Evolutionary conservation across 1,140 invertebrate genomes (phyloP), one percentile per base, ranked within the genome.

Genomic region (Caenorhabditis inopinata): DNA sequence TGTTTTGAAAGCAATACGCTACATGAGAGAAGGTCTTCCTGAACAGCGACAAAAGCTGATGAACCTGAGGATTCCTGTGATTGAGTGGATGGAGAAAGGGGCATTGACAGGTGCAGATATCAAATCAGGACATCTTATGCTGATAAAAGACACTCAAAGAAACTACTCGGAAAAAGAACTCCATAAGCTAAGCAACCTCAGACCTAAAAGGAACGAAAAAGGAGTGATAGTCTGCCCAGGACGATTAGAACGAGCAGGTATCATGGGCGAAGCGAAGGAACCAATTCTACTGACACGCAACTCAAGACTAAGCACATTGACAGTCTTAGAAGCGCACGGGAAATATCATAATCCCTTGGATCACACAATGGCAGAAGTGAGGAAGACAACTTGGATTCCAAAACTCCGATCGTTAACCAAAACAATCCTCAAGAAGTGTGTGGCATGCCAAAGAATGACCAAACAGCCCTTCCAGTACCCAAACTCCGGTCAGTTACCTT

Each of bases 341-440:
- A 79, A 35, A 3, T 53, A 48, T 21, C 79, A 80, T 35, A 29
- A 73, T 18, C 9, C 45, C 5, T 12, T 45, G 9, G 45, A 32
- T 9, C 79, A 80, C 48, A 80, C 74, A 16, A 49, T 80, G 9
- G 23, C 45, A n/a, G n/a, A n/a, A n/a, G n/a, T n/a, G n/a, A n/a
- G n/a, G n/a, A n/a, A n/a, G n/a, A n/a, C n/a, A n/a, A 45, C 29
- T 23, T 80, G 79, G 79, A 79, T 79, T 2, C 73, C 73, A 5
- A 38, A 21, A 42, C 3, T 79, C 2, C 6, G 78, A 27, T 21
- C 14, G 6, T 11, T n/a, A 29, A 18, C 38, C n/a, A 38, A 74
- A 29, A 9, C 16, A 29, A 9, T 79, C 5, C 7, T 74, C 4
- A 45, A 62, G 14, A 25, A 42, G 27, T 79, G 78, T 51, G 25